Evolutionary conservation across 2,797 vertebrate species (phyloP), one percentile per base, ranked within the genome.

Genomic region (Mormyrus hasselquistii): DNA sequence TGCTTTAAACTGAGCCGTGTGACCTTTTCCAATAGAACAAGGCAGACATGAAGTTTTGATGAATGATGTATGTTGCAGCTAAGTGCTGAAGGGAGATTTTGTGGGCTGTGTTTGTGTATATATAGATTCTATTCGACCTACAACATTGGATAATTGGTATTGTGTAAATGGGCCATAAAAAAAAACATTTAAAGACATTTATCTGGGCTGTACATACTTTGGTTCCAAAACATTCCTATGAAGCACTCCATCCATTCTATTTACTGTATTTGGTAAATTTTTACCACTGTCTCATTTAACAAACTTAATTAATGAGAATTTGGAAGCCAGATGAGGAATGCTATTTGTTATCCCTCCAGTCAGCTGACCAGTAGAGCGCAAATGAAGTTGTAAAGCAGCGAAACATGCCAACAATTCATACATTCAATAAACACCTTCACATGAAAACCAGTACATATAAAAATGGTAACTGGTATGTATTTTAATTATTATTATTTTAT

Each of bases 1-100:
- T 88, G 19, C 25, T 88, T 52, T 53, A 14, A 86, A 86, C 84
- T 86, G 47, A 52, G 52, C 84, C 6, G 16, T 86, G 52, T 86
- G 84, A 86, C 84, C 52, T 86, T 86, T 86, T 86, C 84, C 84
- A 19, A 53, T 57, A 55, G 25, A 86, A 86, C 84, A 53, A 86
- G 52, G 84, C 52, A 86, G 50, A 57, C 29, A 57, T 53, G 25
- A 57, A 86, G 52, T 29, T 55, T 55, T 86, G 84, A 57, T 84
- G 82, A 84, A 84, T 86, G 84, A 57, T 84, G 82, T n/a, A 84
- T 84, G 47, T 84, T 84, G 22, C 82, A 50, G 47, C 82, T 84
- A 84, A 29, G 22, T 86, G 25, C 85, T 57, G 85, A 87, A 34
- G 29, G 85, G 53, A n/a, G 10, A 59, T 50, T 29, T 86, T 25